Base-by-base conservation (phyloP, 1,140 invertebrate species). In the Planococcus citri region DNA sequence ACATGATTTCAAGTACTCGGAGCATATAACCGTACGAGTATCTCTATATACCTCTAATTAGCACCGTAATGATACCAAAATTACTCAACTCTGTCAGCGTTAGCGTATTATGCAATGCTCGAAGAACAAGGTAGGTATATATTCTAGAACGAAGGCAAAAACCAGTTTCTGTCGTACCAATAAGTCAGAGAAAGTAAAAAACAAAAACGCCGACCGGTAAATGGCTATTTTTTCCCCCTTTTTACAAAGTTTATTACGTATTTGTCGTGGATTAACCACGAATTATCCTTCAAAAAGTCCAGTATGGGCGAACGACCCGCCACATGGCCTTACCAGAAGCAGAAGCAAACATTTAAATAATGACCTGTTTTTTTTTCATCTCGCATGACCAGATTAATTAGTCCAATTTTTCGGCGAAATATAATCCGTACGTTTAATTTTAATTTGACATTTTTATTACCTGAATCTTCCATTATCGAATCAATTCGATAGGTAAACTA, bases 151-250 rank as follows among this genome's bases (percentile, higher is more conserved):
- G 25, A 17, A 64, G 25, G 21, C 21, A 58, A n/a, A 64, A 64
- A 64, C 60, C 60, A 24, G 60, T 64, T 64, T 64, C 25, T 64
- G 21, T 64, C 60, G 22, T 17, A 24, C 10, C 60, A 64, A 20
- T 64, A 64, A 64, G 20, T 64, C 60, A 64, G 60, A 64, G 60
- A 64, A 64, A 64, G 60, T 64, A 64, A 64, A 64, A 64, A 25
- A 64, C 3, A 24, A 64, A n/a, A n/a, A n/a, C n/a, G n/a, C 10
- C 24, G 24, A 64, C 25, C 9, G 14, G 25, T 25, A 25, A 64
- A 64, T 17, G 60, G 60, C 60, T 64, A 64, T 27, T 51, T n/a
- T n/a, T 51, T 51, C n/a, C 41, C 41, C 41, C 41, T 51, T 51
- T 51, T 14, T 51, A 9, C 41, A 51, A 51, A 17, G 41, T 51